phyloP scores from a whole-genome alignment of 2,888 invertebrate species.

The Cerastoderma edule region DNA sequence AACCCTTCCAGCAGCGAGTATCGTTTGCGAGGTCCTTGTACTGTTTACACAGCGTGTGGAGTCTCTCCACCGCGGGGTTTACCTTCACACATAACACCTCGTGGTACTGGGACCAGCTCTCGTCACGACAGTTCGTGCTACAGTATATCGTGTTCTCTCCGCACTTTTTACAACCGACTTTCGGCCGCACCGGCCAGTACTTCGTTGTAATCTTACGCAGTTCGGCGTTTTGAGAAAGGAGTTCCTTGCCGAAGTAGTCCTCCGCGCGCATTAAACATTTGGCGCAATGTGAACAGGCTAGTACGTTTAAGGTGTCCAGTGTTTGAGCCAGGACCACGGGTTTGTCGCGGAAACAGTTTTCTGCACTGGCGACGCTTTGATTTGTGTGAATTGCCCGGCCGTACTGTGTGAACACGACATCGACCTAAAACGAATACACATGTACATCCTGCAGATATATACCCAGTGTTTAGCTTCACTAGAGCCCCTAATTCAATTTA shows the following conservation, averaged over 20 bases:
- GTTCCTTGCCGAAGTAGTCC: slow-evolving; percentile 64
- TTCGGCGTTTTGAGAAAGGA: slow-evolving; percentile 51
- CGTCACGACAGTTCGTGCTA: slow-evolving; percentile 63
- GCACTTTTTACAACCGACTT: slow-evolving; percentile 65
- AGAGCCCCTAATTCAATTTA: too few species aligned
- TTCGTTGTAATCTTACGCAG: slow-evolving; percentile 61
- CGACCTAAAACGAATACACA: slow-evolving; percentile 27
- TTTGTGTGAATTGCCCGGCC: slow-evolving; percentile 63
- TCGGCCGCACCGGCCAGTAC: slow-evolving; percentile 62
- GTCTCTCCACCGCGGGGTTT: slow-evolving; percentile 60
- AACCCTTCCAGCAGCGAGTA: slow-evolving; percentile 56
- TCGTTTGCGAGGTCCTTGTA: slow-evolving; percentile 47
- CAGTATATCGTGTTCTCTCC: slow-evolving; percentile 67
- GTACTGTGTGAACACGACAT: slow-evolving; percentile 61
- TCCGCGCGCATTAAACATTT: slow-evolving; percentile 67
- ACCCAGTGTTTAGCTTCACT: too few species aligned
- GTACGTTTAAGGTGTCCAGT: slow-evolving; percentile 57
- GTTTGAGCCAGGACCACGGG: slow-evolving; percentile 71
- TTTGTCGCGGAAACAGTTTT: slow-evolving; percentile 66
- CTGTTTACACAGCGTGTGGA: slow-evolving; percentile 68
- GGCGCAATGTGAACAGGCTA: slow-evolving; percentile 70
- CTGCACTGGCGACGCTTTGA: slow-evolving; percentile 52
- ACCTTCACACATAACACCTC: slow-evolving; percentile 68
- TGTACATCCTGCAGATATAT: too few species aligned
- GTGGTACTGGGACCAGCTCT: slow-evolving; percentile 75